Conservation (phyloP, 2,113 vertebrate species). For the Pelecanus crispus region DNA sequence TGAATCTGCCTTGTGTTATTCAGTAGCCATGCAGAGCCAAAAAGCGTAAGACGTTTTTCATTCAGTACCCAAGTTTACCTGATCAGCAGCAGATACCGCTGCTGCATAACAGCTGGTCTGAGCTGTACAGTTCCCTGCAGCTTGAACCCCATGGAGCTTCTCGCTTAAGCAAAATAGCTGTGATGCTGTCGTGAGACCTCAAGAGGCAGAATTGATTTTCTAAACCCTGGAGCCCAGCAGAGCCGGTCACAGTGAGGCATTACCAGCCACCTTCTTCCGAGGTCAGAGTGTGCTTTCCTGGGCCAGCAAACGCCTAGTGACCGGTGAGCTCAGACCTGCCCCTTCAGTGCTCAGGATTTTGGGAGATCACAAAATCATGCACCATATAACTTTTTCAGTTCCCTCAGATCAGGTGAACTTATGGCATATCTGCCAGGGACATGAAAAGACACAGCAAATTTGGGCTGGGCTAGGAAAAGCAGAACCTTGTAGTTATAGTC, state of each 20-base stretch:
- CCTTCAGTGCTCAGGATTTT: background rate
- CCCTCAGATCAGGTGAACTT: background rate
- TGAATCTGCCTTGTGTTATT: background rate
- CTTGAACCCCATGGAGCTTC: rapidly evolving
- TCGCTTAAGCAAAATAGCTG: background rate
- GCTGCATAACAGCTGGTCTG: background rate
- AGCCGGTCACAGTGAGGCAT: background rate
- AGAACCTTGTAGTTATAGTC: background rate
- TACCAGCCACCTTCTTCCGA: background rate
- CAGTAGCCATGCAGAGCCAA: background rate
- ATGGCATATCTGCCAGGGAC: background rate
- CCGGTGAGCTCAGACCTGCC: background rate
- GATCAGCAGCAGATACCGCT: background rate
- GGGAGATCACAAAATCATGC: too few relatives aligned
- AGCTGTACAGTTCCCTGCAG: background rate
- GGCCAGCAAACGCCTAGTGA: background rate
- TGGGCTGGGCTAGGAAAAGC: background rate
- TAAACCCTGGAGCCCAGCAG: background rate
- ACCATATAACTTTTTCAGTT: background rate
- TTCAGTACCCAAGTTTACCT: background rate
- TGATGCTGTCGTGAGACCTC: background rate
- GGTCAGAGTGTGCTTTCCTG: background rate
- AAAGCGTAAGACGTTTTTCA: background rate
- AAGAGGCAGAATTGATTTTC: background rate
- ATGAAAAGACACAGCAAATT: background rate